phyloP scores from a whole-genome alignment of 1,140 invertebrate species.

The Eumeta japonica region DNA sequence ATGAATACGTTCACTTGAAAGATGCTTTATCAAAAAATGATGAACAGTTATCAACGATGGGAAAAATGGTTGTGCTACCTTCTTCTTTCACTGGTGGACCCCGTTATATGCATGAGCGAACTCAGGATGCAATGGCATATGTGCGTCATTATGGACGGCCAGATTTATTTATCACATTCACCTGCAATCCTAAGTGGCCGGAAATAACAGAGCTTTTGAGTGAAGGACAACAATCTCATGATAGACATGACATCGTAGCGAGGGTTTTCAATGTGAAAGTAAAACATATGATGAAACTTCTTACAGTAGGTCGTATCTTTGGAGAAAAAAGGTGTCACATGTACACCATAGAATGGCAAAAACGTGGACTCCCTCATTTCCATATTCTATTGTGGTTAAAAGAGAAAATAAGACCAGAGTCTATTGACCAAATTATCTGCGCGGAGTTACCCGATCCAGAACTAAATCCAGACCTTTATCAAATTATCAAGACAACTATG shows the following conservation, averaged over 20 bases:
- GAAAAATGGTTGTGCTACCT: conserved; percentile 12
- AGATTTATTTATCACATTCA: conserved; percentile 20
- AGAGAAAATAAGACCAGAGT: conserved; percentile 25
- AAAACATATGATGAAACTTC: conserved; percentile 18
- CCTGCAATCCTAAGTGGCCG: conserved; percentile 14
- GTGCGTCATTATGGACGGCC: conserved; percentile 15
- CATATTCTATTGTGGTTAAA: conserved; percentile 18
- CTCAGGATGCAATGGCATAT: conserved; percentile 11
- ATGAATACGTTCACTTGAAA: too few relatives aligned
- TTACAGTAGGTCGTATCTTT: conserved; percentile 18
- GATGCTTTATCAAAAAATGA: conserved; percentile 10
- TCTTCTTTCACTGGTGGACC: conserved; percentile 7
- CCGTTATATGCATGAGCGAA: conserved; percentile 6
- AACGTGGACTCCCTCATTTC: conserved; percentile 20
- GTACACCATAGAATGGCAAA: too few relatives aligned
- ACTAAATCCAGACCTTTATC: conserved; percentile 27
- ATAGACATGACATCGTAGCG: conserved; percentile 19
- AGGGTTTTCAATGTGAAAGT: conserved; percentile 23
- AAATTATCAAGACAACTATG: conserved; percentile 27
- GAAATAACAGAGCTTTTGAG: too few relatives aligned
- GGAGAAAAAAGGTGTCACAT: conserved; percentile 14
- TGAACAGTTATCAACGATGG: conserved; percentile 1
- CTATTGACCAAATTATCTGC: conserved; percentile 39
- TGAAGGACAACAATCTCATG: too few relatives aligned
- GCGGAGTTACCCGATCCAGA: conserved; percentile 48